Percentiles rank a stretch among this genome's conserved stretches.
phyloP scores from a whole-genome alignment of 2,113 vertebrate species.

The Stegostoma tigrinum region DNA sequence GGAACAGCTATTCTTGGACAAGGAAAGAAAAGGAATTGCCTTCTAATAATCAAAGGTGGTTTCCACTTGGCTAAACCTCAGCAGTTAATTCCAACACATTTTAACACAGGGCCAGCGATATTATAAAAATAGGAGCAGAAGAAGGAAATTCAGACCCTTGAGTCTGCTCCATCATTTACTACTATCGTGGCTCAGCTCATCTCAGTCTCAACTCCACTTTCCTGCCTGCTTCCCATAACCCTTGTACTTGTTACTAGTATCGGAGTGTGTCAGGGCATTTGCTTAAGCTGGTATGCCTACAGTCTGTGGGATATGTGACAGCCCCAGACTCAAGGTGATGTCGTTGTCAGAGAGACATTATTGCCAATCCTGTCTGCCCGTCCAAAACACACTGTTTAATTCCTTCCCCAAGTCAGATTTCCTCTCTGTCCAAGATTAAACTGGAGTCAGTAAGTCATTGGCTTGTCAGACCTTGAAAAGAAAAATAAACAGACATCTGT shows the following conservation, averaged over 20 bases:
- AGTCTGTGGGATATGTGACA: too few relatives aligned
- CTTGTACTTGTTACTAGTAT: too few relatives aligned
- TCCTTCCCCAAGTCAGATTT: not conserved
- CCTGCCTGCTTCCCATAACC: too few relatives aligned
- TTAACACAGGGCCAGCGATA: not conserved
- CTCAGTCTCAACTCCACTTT: too few relatives aligned
- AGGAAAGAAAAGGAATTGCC: not conserved
- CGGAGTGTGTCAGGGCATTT: too few relatives aligned
- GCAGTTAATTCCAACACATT: not conserved
- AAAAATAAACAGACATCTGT: not conserved
- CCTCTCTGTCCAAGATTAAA: not conserved
- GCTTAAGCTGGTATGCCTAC: too few relatives aligned
- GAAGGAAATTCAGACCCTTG: too few relatives aligned
- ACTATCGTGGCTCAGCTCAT: too few relatives aligned
- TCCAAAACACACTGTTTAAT: not conserved
- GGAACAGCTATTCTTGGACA: not conserved
- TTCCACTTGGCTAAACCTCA: not conserved
- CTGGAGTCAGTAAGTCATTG: not conserved
- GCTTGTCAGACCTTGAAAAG: not conserved
- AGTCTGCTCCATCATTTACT: too few relatives aligned
- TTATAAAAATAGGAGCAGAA: too few relatives aligned
- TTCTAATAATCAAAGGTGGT: not conserved
- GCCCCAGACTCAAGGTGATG: too few relatives aligned
- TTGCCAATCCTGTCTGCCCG: not conserved
- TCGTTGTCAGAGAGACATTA: not conserved